Percentiles rank a stretch among this genome's conserved stretches.
Evolutionary conservation across 2,797 vertebrate species (phyloP).

Genomic region (Aselliscus stoliczkanus): DNA sequence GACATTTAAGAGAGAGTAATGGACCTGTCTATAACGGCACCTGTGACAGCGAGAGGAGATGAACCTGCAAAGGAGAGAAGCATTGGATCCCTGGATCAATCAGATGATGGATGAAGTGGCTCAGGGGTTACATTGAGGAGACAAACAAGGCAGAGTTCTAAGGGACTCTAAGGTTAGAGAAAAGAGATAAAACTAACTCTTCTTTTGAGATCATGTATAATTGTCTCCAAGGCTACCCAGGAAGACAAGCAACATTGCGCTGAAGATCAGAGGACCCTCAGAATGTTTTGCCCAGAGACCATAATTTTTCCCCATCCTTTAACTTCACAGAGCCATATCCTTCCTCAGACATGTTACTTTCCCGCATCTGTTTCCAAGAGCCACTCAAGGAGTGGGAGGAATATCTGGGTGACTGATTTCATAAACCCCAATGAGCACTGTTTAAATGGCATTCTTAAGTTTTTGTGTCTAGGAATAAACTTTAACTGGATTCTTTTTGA

Average conservation of each 20-base stretch:
- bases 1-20: not conserved
- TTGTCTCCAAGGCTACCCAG: not conserved
- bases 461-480: not conserved
- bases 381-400: not conserved
- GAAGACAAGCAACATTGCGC: not conserved
- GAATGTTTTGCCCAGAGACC: not conserved
- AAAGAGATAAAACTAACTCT: not conserved
- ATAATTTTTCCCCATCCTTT: not conserved
- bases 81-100: not conserved
- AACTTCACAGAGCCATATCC: not conserved
- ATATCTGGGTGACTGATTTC: not conserved
- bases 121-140: not conserved
- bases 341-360: not conserved
- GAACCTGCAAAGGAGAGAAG: not conserved
- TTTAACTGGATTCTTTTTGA: not conserved
- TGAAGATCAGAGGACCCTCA: not conserved
- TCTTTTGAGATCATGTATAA: not conserved
- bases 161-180: not conserved
- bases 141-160: accelerated
- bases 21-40: not conserved
- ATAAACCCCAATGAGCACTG: not conserved
- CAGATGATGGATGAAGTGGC: not conserved
- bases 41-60: not conserved
- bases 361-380: not conserved
- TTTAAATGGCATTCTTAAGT: not conserved